phyloP scores from a whole-genome alignment of 2,888 invertebrate genomes.

The Orthonychiurus folsomi region DNA sequence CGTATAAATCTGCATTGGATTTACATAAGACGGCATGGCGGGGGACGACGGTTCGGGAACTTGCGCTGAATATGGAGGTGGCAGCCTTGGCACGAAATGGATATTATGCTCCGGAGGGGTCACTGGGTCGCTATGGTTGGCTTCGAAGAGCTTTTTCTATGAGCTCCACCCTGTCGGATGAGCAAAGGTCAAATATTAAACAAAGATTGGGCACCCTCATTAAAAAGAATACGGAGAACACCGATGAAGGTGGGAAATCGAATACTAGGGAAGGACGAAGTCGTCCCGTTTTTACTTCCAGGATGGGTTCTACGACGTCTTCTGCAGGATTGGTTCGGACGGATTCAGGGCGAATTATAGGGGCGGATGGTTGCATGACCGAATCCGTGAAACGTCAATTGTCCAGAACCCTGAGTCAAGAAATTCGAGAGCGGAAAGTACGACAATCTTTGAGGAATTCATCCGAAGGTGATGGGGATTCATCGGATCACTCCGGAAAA shows the following conservation, averaged over 20 bases:
- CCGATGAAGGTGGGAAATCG: conserved; percentile 12
- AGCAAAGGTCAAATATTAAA: conserved; percentile 37
- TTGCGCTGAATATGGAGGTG: conserved; percentile 61
- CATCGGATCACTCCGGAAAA: conserved; percentile 61
- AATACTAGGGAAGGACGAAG: neutral
- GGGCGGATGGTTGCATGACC: conserved; percentile 44
- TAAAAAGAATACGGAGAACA: conserved; percentile 18
- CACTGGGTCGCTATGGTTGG: conserved; percentile 22
- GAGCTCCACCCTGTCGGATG: conserved; percentile 37
- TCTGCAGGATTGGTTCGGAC: conserved; percentile 20
- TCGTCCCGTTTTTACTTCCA: conserved; percentile 24
- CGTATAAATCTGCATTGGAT: conserved; percentile 45
- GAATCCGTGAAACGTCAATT: conserved; percentile 65
- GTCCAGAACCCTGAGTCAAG: conserved; percentile 63
- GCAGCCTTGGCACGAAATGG: conserved; percentile 43
- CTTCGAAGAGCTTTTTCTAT: conserved; percentile 39
- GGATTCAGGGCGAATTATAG: conserved; percentile 27
- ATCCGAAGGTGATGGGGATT: conserved; percentile 59
- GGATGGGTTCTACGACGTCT: conserved; percentile 32
- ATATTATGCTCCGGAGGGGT: conserved; percentile 15
- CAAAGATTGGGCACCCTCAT: conserved; percentile 32
- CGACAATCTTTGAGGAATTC: conserved; percentile 25
- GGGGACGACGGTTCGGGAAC: conserved; percentile 69
- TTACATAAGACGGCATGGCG: conserved; percentile 73
- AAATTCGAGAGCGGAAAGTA: conserved; percentile 56